Evolutionary conservation across 1,140 invertebrate genomes (phyloP).

Genomic region (Listronotus oregonensis): DNA sequence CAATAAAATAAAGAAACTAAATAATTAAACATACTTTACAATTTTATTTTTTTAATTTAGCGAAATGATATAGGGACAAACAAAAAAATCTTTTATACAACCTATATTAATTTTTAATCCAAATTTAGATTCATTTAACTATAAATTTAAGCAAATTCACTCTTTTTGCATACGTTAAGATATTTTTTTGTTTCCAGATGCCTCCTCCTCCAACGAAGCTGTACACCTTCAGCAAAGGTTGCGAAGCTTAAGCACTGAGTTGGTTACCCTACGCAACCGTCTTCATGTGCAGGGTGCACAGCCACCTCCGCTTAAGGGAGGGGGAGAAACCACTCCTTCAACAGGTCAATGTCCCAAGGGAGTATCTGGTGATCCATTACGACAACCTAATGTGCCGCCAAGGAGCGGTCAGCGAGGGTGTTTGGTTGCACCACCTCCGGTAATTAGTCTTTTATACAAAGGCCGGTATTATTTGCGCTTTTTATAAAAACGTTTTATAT

Average conservation of each 20-base stretch:
- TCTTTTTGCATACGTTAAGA: not conserved
- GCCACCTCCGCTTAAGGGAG: constrained; percentile 43
- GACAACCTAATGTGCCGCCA: constrained; percentile 29
- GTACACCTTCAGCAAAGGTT: constrained; percentile 88
- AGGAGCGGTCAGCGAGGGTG: not conserved
- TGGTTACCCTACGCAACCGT: constrained; percentile 85
- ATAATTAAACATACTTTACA: too few species aligned
- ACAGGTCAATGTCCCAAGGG: not conserved
- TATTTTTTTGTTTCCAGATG: constrained; percentile 72
- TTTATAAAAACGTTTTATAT: too few species aligned
- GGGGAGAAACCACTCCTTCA: constrained; percentile 38
- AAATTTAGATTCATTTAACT: too few species aligned
- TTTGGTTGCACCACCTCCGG: not conserved
- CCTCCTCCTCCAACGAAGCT: constrained; percentile 89
- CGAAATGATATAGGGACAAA: too few species aligned
- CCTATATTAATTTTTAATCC: too few species aligned
- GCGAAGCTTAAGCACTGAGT: constrained; percentile 84
- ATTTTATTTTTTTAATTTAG: too few species aligned
- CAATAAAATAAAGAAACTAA: too few species aligned
- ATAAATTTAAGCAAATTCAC: too few species aligned
- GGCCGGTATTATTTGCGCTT: too few species aligned
- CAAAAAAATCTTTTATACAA: too few species aligned
- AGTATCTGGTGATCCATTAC: not conserved
- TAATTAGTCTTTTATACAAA: not conserved
- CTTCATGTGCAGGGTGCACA: constrained; percentile 71